Conservation (phyloP, 2,888 invertebrate genomes). For the Plemyria rubiginata region DNA sequence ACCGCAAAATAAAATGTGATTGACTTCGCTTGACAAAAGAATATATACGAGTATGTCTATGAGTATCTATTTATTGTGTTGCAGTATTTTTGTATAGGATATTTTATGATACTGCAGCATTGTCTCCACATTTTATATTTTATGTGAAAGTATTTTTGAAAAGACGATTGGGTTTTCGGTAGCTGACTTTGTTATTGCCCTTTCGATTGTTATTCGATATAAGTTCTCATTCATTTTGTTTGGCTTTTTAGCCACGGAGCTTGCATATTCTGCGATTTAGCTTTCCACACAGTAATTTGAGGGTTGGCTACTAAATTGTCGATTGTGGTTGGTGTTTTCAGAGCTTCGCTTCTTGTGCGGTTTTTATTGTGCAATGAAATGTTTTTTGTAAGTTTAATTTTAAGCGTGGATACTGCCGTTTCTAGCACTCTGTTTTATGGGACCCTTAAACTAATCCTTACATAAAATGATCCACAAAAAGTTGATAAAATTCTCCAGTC, state of each 20-base stretch:
- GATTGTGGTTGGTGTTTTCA: slow-evolving; percentile 35
- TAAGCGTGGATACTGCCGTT: slow-evolving; percentile 23
- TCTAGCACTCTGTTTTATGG: slow-evolving; percentile 21
- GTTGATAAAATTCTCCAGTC: too few relatives aligned
- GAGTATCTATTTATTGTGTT: slow-evolving; percentile 2
- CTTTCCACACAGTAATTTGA: slow-evolving; percentile 34
- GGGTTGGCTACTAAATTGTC: slow-evolving; percentile 39
- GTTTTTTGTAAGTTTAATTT: slow-evolving; percentile 32
- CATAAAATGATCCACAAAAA: slow-evolving; percentile 22
- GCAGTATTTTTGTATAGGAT: slow-evolving; percentile 2
- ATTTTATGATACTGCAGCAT: neutral
- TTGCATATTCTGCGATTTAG: slow-evolving; percentile 26
- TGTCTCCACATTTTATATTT: neutral
- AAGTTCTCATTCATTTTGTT: too few relatives aligned
- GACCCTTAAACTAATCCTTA: slow-evolving; percentile 29
- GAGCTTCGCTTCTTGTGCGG: slow-evolving; percentile 25
- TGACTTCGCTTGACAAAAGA: slow-evolving; percentile 41
- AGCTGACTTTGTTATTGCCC: slow-evolving; percentile 2
- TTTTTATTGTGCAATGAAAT: slow-evolving; percentile 29
- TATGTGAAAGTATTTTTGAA: neutral
- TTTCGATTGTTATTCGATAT: neutral
- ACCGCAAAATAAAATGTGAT: slow-evolving; percentile 51
- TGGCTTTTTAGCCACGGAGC: slow-evolving; percentile 5
- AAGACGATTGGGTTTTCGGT: neutral
- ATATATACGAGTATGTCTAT: slow-evolving; percentile 16